Percentiles rank a stretch among this genome's conserved stretches.
Conservation (phyloP, 2,797 vertebrate species). For the Enteromius thamalakanensis region DNA sequence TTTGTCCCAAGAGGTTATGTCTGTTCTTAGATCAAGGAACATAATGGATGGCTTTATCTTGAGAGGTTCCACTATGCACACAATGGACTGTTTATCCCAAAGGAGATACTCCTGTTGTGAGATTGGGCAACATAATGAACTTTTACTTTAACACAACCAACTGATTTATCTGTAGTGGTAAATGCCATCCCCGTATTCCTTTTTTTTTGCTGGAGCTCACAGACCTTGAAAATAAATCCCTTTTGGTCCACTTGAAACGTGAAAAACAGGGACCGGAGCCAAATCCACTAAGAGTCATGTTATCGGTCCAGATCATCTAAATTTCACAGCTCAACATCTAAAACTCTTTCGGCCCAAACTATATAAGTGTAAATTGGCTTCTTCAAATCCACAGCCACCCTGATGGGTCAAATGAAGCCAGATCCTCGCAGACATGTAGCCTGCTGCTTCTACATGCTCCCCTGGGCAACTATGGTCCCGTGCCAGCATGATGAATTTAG, state of each 20-base stretch:
- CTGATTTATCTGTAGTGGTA: slow-evolving; percentile 20
- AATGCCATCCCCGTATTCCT: slow-evolving; percentile 13
- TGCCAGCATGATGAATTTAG: slow-evolving; percentile 45
- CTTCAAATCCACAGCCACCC: not conserved
- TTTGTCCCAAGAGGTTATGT: slow-evolving; percentile 11
- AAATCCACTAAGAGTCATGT: slow-evolving; percentile 2
- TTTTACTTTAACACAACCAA: slow-evolving; percentile 4
- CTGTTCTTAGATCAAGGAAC: slow-evolving; percentile 14
- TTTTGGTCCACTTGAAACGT: not conserved
- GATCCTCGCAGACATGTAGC: not conserved
- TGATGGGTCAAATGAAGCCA: slow-evolving; percentile 26
- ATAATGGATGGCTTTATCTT: slow-evolving; percentile 12
- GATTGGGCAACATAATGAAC: slow-evolving; percentile 17
- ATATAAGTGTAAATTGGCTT: not conserved
- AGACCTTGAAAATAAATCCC: slow-evolving; percentile 9
- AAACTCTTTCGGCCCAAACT: not conserved
- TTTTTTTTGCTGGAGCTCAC: not conserved
- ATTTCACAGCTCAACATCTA: slow-evolving; percentile 28
- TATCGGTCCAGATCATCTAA: slow-evolving; percentile 11
- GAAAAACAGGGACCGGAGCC: not conserved
- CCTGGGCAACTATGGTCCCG: not conserved
- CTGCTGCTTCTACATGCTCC: slow-evolving; percentile 2
- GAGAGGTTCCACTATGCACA: not conserved
- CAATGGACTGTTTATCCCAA: not conserved
- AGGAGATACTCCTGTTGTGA: not conserved